These are phyloP conservation scores for Sialis lutaria DNA, from an alignment of 2,888 invertebrate species.

Conservation along the genomic window DNA sequence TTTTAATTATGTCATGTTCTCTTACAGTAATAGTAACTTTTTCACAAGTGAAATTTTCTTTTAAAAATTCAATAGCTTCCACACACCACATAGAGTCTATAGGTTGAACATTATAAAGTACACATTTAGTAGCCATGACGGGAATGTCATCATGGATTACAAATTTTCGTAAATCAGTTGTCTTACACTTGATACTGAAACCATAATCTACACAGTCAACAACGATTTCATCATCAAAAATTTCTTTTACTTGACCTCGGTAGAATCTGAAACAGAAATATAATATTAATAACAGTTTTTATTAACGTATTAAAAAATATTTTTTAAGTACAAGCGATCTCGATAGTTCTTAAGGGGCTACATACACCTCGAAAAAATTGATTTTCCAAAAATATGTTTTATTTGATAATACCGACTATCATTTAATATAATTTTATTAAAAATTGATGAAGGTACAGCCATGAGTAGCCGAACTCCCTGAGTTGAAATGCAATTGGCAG, in stretches of 20 bases:
- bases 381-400: too few relatives aligned
- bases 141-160: slow-evolving; percentile 47
- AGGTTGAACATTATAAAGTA: slow-evolving; percentile 33
- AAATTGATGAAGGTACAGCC: too few relatives aligned
- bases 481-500: too few relatives aligned
- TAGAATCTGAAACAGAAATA: slow-evolving; percentile 34
- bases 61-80: slow-evolving; percentile 40
- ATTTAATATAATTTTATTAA: too few relatives aligned
- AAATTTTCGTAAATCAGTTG: slow-evolving; percentile 38
- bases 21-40: slow-evolving; percentile 30
- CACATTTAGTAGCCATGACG: slow-evolving; percentile 42
- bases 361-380: too few relatives aligned
- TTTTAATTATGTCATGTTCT: slow-evolving; percentile 12
- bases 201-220: slow-evolving; percentile 73
- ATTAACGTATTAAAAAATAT: too few relatives aligned
- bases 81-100: slow-evolving; percentile 30
- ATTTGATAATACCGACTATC: too few relatives aligned
- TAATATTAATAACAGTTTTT: too few relatives aligned
- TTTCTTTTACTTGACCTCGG: slow-evolving; percentile 40
- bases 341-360: too few relatives aligned
- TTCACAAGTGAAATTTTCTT: slow-evolving; percentile 37
- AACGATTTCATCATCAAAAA: slow-evolving; percentile 22
- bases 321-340: too few relatives aligned
- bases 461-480: too few relatives aligned
- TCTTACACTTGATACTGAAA: slow-evolving; percentile 46